Conservation (phyloP, 2,797 vertebrate genomes). For the Coccyzus lansbergi region DNA sequence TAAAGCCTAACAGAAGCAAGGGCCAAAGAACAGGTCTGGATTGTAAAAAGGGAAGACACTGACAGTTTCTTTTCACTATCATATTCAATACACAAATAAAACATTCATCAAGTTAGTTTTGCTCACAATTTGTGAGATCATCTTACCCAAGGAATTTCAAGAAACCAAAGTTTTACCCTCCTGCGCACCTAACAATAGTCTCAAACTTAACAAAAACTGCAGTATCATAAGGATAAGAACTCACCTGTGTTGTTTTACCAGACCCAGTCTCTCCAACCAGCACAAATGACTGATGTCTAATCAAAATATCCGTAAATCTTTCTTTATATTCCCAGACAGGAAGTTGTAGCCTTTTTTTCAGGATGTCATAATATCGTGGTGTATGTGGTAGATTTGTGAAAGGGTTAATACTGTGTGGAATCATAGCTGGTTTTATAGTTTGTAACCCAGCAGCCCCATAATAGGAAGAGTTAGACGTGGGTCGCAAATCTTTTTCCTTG, state of each 20-base stretch:
- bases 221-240: not conserved
- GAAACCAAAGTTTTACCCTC: not conserved
- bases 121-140: not conserved
- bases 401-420: constrained; percentile 92
- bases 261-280: constrained; percentile 96
- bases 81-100: not conserved
- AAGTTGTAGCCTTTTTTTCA: constrained; percentile 92
- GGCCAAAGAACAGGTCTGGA: not conserved
- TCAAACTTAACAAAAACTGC: not conserved
- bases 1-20: not conserved
- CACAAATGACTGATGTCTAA: constrained; percentile 91
- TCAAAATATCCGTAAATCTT: constrained; percentile 90
- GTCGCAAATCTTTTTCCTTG: constrained; percentile 84
- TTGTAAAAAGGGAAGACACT: not conserved
- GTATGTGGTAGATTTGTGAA: constrained; percentile 96
- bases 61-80: not conserved
- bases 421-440: constrained; percentile 83
- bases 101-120: not conserved
- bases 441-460: constrained; percentile 71
- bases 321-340: constrained; percentile 97
- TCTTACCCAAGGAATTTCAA: not conserved
- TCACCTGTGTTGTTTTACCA: constrained; percentile 96
- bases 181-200: not conserved
- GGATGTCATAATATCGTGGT: constrained; percentile 92
- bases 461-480: constrained; percentile 72